Evolutionary conservation across 2,888 invertebrate species (phyloP).

Genomic region (Smittia sp.): DNA sequence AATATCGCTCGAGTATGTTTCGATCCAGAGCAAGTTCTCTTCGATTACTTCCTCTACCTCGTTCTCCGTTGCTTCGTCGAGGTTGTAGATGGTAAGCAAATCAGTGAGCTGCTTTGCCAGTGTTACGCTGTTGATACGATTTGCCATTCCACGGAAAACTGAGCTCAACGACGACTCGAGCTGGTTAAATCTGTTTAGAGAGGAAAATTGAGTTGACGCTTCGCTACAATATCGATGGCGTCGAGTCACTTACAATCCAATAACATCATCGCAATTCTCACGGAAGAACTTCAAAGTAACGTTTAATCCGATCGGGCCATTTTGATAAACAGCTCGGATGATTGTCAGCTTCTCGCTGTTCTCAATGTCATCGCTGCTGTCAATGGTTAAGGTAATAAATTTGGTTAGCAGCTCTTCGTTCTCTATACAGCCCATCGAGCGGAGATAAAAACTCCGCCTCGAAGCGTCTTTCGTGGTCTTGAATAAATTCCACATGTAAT

Average conservation of each 20-base stretch:
- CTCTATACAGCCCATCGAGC: slow-evolving; percentile 31
- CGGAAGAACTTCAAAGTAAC: slow-evolving; percentile 9
- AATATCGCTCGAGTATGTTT: slow-evolving; percentile 6
- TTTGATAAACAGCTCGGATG: slow-evolving; percentile 11
- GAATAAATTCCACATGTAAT: slow-evolving; percentile 29
- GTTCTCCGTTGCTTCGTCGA: background rate
- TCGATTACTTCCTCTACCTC: background rate
- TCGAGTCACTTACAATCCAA: slow-evolving; percentile 35
- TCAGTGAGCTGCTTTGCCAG: background rate
- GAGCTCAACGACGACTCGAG: background rate
- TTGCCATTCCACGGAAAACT: slow-evolving; percentile 23
- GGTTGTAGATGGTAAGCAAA: slow-evolving; percentile 24
- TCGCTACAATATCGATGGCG: background rate
- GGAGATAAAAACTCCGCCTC: slow-evolving; percentile 11
- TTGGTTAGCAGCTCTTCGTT: slow-evolving; percentile 19
- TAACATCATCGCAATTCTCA: background rate
- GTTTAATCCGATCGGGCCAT: slow-evolving; percentile 25
- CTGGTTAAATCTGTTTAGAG: background rate
- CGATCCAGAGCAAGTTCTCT: slow-evolving; percentile 16
- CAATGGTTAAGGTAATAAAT: slow-evolving; percentile 28
- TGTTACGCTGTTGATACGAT: background rate
- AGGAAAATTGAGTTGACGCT: background rate
- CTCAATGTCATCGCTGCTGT: background rate
- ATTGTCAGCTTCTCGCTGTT: slow-evolving; percentile 17
- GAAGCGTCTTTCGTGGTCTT: background rate